These are phyloP conservation scores for Enteromius argenteus DNA, from an alignment of 2,797 vertebrate species.

Conservation along the genomic window DNA sequence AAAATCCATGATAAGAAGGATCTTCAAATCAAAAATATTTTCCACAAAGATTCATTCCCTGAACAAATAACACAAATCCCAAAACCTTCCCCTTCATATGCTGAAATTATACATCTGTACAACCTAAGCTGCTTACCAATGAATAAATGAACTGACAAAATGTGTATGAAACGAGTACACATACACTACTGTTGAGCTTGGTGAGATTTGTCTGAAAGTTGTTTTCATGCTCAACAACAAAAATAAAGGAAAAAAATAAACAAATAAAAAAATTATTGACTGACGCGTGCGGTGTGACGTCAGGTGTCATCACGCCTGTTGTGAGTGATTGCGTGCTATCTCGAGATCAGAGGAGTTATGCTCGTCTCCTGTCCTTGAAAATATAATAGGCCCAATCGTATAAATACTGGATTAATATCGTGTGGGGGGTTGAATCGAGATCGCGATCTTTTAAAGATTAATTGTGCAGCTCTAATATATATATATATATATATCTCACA, in stretches of 20 bases:
- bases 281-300: too few species aligned
- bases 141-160: neutral
- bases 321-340: too few species aligned
- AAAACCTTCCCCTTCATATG: neutral
- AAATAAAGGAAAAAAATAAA: neutral
- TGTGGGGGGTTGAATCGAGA: too few species aligned
- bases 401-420: too few species aligned
- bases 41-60: conserved; percentile 6
- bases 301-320: too few species aligned
- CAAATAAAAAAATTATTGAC: too few species aligned
- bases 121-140: conserved; percentile 14
- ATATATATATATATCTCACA: neutral
- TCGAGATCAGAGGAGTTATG: too few species aligned
- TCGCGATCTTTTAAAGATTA: too few species aligned
- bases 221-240: neutral
- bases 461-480: too few species aligned
- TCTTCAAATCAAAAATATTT: conserved; percentile 27
- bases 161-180: neutral
- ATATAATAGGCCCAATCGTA: too few species aligned
- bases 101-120: conserved; percentile 1
- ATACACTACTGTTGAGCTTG: neutral
- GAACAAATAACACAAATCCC: conserved; percentile 35
- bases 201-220: neutral
- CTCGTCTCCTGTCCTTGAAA: too few species aligned
- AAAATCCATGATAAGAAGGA: conserved; percentile 12